Base-by-base conservation (phyloP, 2,797 vertebrate genomes). In the Poecilia velifera region DNA sequence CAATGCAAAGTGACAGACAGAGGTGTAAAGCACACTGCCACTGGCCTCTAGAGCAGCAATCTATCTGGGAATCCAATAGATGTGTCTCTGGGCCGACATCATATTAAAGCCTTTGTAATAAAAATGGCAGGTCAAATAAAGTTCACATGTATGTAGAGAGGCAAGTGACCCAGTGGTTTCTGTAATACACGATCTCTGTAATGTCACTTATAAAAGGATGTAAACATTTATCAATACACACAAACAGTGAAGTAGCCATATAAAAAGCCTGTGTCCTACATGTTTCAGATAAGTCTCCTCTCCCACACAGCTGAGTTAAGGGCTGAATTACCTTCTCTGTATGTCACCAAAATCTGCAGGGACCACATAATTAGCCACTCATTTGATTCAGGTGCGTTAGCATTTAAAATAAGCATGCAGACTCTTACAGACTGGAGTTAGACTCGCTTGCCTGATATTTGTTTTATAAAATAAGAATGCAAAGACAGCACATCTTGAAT, bases 81-180 rank as follows among this genome's bases (percentile, higher is more conserved):
- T 43, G 36, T 41, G 39, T 70, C 66, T 41, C 20, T 43, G 22
- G 39, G 36, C 22, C 2, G 10, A 43, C 66, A 68, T 41, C 8
- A 25, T 70, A 70, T 68, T 39, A 39, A 68, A 41, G 64, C 39
- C 39, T 70, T 70, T 70, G 66, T 43, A 70, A 70, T 71, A 45
- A 45, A 71, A 71, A 43, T 71, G 12, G 41, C 7, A 14, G 68
- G 12, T 45, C 68, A 43, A 43, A 71, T n/a, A 71, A 45, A 68
- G 36, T 68, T 68, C 8, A 41, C 8, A 41, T 68, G 36, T 10
- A 18, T 68, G 36, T 41, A 36, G 20, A 10, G 22, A 43, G 66
- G 25, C 66, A 45, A 45, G 41, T 70, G 13, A n/a, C 12, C 66
- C 66, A 70, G 9, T n/a, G 39, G 41, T n/a, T 71, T 45, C 14